Percentiles rank a stretch among this genome's conserved stretches.
Conservation (phyloP, 2,888 invertebrate species). For the Ormyrus labotus region DNA sequence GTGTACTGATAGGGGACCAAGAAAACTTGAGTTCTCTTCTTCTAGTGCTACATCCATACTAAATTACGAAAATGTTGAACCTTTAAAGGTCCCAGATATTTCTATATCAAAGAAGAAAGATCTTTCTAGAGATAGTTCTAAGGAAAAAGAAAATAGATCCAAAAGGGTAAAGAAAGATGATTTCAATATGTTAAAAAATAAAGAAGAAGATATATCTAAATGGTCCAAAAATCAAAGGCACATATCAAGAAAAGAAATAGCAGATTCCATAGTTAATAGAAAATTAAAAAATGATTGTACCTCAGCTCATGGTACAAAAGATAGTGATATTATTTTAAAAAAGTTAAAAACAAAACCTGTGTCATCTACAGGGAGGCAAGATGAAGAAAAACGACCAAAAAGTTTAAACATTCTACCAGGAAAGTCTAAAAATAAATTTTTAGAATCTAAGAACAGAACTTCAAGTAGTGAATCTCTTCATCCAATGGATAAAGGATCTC, state of each 20-base stretch:
- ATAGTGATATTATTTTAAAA: conserved; percentile 63
- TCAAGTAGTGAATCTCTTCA: conserved; percentile 67
- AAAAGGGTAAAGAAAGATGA: conserved; percentile 72
- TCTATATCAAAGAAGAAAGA: conserved; percentile 71
- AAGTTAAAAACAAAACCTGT: conserved; percentile 66
- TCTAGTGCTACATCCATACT: conserved; percentile 67
- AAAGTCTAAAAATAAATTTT: conserved; percentile 63
- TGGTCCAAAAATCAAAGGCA: conserved; percentile 66
- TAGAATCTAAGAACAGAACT: conserved; percentile 65
- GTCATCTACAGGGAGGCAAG: conserved; percentile 67
- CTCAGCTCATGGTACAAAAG: conserved; percentile 60
- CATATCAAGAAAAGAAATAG: conserved; percentile 66
- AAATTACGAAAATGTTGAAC: conserved; percentile 69
- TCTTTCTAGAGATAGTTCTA: conserved; percentile 67
- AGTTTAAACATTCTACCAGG: conserved; percentile 61
- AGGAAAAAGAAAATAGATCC: conserved; percentile 71
- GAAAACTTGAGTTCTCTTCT: conserved; percentile 71
- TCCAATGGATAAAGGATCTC: conserved; percentile 58
- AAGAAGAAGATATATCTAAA: conserved; percentile 64
- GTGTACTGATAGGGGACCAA: conserved; percentile 66
- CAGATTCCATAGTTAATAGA: conserved; percentile 61
- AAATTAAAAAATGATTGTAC: conserved; percentile 66
- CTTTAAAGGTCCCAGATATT: conserved; percentile 69
- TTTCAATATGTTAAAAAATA: conserved; percentile 59
- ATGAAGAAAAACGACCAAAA: conserved; percentile 66